Base-by-base conservation (phyloP, 2,888 invertebrate species). In the Caenorhabditis becei region DNA sequence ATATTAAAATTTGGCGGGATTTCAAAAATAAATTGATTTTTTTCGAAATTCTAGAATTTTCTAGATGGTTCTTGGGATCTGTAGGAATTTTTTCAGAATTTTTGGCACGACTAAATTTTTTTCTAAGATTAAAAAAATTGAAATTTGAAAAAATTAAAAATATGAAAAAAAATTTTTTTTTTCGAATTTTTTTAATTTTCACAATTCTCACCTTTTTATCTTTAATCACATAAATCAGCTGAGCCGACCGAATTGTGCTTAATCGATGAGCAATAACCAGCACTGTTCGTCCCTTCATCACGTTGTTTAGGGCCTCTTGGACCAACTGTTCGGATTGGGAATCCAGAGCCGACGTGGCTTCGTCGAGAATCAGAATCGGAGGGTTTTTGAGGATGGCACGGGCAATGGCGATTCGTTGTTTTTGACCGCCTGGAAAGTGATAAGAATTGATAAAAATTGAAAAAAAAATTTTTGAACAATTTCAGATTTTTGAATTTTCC, bases 241-340 rank as follows among this genome's bases (percentile, higher is more conserved):
- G 96, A 0, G 97, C 97, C 91, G 95, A 95, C 91, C 94, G 94
- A 74, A 98, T 94, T 0, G 97, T 98, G 41, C 96, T 96, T 71
- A 97, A 93, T 28, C 97, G 93, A 92, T 97, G 97, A 2, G 97
- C 97, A 86, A 98, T 97, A 0, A 97, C 95, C n/a, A 98, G 92
- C 0, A 96, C 96, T 0, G 97, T 97, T 75, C 96, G 93, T 1
- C 96, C 92, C 88, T 94, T 93, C 7, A 95, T 94, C 0, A 95
- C 96, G 11, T 93, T 94, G 89, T 97, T 97, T 59, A 97, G 91
- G 0, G 97, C 96, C 51, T 94, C 94, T 67, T 79, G 81, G 0
- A 87, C 89, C 77, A 86, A 71, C 80, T 83, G 66, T 71, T 90
- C 90, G 24, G 83, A 85, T 32, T 89, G 86, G 20, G 86, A 81